Evolutionary conservation across 92 coral and sea anemone species (phyloP).

Genomic region (Plumapathes pennacea): DNA sequence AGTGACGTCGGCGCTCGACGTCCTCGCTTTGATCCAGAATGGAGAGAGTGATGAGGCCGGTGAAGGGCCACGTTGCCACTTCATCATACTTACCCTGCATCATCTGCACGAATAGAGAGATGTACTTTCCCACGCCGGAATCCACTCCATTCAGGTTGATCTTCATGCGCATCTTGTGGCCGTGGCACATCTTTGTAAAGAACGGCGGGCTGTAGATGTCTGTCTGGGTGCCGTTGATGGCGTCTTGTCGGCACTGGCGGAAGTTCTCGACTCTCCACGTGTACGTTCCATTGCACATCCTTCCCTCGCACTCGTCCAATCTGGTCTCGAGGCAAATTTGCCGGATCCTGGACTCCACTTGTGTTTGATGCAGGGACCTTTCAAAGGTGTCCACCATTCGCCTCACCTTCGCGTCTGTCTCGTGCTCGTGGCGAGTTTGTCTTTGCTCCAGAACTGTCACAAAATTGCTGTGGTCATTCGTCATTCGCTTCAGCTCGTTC

Average conservation of each 20-base stretch:
- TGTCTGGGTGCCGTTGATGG: constrained; percentile 29
- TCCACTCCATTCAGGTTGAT: constrained; percentile 72
- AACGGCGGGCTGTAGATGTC: constrained; percentile 79
- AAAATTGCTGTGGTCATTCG: background rate
- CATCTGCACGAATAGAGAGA: constrained; percentile 80
- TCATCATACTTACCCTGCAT: constrained; percentile 60
- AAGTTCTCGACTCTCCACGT: constrained; percentile 74
- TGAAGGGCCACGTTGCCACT: constrained; percentile 77
- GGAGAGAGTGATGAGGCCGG: constrained; percentile 70
- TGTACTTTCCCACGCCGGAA: constrained; percentile 50
- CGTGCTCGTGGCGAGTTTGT: too few species aligned
- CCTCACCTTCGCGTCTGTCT: too few species aligned
- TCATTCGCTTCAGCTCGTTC: constrained; percentile 29
- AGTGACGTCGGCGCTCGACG: constrained; percentile 62
- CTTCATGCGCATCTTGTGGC: constrained; percentile 68
- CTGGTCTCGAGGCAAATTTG: constrained; percentile 25
- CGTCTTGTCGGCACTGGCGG: constrained; percentile 36
- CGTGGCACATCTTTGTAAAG: constrained; percentile 65
- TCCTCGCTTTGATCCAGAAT: constrained; percentile 75
- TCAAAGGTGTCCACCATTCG: too few species aligned
- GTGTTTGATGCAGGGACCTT: too few species aligned
- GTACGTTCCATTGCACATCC: constrained; percentile 68
- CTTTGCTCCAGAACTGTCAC: constrained; percentile 40
- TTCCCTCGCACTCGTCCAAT: constrained; percentile 60
- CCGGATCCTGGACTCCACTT: too few species aligned